Base-by-base conservation (phyloP, 1,140 invertebrate species). In the Solenopsis invicta region DNA sequence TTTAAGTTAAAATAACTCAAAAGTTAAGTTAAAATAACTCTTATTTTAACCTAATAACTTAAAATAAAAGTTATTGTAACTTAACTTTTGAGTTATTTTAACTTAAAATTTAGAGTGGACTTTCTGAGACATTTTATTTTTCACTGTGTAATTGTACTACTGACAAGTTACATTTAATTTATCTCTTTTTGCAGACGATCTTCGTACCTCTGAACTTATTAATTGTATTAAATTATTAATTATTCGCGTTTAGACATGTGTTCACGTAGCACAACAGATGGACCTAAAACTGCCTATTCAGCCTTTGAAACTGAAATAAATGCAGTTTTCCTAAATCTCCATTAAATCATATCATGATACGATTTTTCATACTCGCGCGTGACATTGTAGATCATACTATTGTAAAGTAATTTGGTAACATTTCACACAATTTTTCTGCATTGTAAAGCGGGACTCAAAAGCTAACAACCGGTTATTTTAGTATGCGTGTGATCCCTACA, bases 251-350 rank as follows among this genome's bases (percentile, higher is more conserved):
- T n/a, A 56, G 24, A 72, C 9, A 13, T 29, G 29, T 0, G 37
- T 41, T n/a, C 34, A 41, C 16, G 6, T 59, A 72, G 0, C 21
- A 45, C 18, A 9, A 24, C 13, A 4, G 0, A 21, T 2, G 29
- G 8, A 48, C 6, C 12, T 4, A 8, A 4, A 16, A 29, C 16
- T 45, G 41, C 5, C 45, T 76, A 34, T 78, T 5, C 16, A 45
- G 52, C 5, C 71, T 69, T 81, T 72, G 6, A 56, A 72, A 82
- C 16, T 74, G 41, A 74, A 82, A 21, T 48, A 74, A 48, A 41
- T 41, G 5, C 24, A 29, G 16, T 72, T 82, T 56, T 72, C 24
- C 34, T 74, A 61, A 74, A 82, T 82, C 54, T 54, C 13, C 24
- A 59, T 72, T 59, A 82, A 13, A 72, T 59, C 0, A 18, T 8